Conservation (phyloP, 1,140 invertebrate genomes). For the Rhopalosiphum maidis region DNA sequence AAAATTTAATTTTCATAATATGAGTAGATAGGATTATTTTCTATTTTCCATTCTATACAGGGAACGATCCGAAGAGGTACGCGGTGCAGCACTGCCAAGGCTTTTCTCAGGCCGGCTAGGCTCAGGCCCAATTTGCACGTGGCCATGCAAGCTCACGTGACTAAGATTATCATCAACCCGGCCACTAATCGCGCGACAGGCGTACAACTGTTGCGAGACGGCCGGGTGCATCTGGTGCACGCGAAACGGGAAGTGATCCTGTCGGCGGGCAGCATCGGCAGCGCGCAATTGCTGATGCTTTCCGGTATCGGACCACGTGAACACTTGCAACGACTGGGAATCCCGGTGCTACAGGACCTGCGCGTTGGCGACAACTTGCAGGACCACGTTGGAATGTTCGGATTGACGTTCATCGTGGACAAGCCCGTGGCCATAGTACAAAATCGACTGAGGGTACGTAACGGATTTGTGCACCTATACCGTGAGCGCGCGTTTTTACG, state of each 20-base stretch:
- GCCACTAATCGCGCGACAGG: constrained; percentile 74
- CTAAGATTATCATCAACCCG: constrained; percentile 75
- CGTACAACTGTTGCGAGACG: constrained; percentile 77
- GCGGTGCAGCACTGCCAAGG: constrained; percentile 89
- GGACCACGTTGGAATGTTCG: constrained; percentile 83
- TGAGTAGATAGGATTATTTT: too few relatives aligned
- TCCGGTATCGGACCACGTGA: constrained; percentile 83
- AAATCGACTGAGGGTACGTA: constrained; percentile 62
- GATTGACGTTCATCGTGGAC: constrained; percentile 79
- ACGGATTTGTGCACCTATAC: neutral
- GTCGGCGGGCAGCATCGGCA: constrained; percentile 81
- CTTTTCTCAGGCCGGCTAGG: constrained; percentile 81
- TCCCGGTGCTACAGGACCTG: constrained; percentile 74
- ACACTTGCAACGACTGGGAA: constrained; percentile 74
- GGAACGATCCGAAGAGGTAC: constrained; percentile 85
- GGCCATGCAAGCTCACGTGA: constrained; percentile 78
- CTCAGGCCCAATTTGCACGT: constrained; percentile 80
- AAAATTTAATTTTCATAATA: neutral
- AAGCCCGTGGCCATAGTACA: constrained; percentile 80
- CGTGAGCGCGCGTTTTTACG: neutral
- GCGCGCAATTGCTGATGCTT: constrained; percentile 83
- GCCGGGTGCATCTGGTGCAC: constrained; percentile 69
- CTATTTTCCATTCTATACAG: constrained; percentile 59
- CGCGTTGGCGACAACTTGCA: constrained; percentile 77
- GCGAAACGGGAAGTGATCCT: constrained; percentile 80